Evolutionary conservation across 2,797 vertebrate species (phyloP), one percentile per base, ranked within the genome.

Genomic region (Enteromius viviparus): DNA sequence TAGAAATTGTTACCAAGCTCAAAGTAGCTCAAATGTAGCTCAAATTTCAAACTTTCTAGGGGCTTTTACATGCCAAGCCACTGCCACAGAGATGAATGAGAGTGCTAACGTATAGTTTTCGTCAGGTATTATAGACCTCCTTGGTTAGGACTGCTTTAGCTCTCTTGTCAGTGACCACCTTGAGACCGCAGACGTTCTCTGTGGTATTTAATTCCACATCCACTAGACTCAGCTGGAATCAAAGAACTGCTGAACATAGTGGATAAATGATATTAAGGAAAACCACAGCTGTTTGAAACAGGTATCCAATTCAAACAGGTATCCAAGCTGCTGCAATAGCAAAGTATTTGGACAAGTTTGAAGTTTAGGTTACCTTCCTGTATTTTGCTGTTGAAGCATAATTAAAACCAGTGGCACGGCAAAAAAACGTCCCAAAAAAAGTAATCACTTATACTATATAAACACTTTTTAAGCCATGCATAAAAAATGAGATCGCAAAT

Each of bases 401-500:
- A 76, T 76, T 26, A 49, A 74, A 29, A 53, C 32, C 34, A 76
- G 47, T 17, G 60, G 23, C 37, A 62, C 1, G 10, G 49, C 17
- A 26, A 78, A 74, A 53, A 21, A 37, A 37, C 7, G 32, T 26
- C 60, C 17, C 69, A 58, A 42, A 23, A 85, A 40, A 85, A 79
- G 11, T 62, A 47, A 82, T 72, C n/a, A 60, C 65, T 77, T 81
- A 66, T 53, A 76, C 42, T 75, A 49, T 64, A 86, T 81, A 86
- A 84, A 86, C 74, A 78, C 29, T 53, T 78, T 70, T 70, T 21
- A 71, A n/a, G 58, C 51, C 76, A 84, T 84, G 82, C 82, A 84
- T 84, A 78, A 60, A 45, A 77, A 78, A 84, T 81, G 37, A 81
- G 80, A 74, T 51, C 4, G n/a, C 60, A 77, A 84, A 84, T 84